phyloP scores from a whole-genome alignment of 2,113 vertebrate species.

The Vulpes lagopus region DNA sequence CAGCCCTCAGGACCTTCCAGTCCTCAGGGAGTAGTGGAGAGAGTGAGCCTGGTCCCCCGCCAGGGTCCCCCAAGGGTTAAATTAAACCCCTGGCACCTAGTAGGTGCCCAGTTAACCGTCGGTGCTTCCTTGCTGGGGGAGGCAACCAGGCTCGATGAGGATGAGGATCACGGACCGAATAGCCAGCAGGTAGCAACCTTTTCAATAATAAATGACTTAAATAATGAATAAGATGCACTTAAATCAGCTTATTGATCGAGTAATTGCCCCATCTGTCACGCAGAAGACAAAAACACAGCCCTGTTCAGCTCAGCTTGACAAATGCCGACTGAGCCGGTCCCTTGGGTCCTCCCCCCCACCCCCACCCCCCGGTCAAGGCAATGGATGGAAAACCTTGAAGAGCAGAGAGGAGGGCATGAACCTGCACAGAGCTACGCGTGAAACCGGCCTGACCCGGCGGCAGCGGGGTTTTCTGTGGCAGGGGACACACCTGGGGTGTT shows the following conservation, averaged over 20 bases:
- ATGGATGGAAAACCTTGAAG: background rate
- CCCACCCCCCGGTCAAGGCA: rapidly evolving
- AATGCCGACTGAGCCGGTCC: rapidly evolving
- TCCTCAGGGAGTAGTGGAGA: background rate
- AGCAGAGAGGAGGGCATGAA: rapidly evolving
- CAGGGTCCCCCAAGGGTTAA: background rate
- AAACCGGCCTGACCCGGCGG: rapidly evolving
- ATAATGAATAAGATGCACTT: constrained; percentile 54
- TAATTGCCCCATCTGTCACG: background rate
- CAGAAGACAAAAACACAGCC: background rate
- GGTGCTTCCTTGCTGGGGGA: background rate
- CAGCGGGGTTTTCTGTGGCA: rapidly evolving
- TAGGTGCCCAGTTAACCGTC: background rate
- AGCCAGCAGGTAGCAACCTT: background rate
- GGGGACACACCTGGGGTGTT: background rate
- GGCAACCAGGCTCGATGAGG: background rate
- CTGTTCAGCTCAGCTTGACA: background rate
- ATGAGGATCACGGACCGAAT: too few species aligned
- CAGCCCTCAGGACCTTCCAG: rapidly evolving
- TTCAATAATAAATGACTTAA: constrained; percentile 39
- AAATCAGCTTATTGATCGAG: background rate
- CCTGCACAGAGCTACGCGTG: rapidly evolving
- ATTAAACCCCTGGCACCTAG: rapidly evolving
- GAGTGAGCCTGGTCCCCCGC: rapidly evolving
- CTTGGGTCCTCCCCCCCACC: rapidly evolving